Evolutionary conservation across 2,113 vertebrate genomes (phyloP).

Genomic region (Rhodinocichla rosea): DNA sequence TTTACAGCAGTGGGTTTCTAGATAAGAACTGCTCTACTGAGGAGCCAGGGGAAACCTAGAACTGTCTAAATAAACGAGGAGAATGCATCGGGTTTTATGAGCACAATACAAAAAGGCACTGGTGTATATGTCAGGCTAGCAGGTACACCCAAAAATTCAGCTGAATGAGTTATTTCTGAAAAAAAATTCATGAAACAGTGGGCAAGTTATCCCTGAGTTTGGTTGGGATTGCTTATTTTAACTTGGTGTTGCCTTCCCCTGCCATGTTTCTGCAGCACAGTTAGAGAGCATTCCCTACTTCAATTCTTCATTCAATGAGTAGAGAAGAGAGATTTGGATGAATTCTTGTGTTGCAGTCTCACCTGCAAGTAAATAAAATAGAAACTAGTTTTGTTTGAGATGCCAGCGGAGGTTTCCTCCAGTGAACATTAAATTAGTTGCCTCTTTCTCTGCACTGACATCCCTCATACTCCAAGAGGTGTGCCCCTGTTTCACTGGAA

Average conservation of each 20-base stretch:
- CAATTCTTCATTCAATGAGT: accelerated
- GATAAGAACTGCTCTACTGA: not conserved
- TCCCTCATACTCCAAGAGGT: not conserved
- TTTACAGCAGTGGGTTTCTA: not conserved
- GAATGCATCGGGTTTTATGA: not conserved
- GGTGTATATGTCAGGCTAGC: accelerated
- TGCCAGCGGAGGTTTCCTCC: not conserved
- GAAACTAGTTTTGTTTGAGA: not conserved
- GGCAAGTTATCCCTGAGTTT: not conserved
- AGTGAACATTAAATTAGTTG: not conserved
- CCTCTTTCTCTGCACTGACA: not conserved
- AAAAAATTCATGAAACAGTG: not conserved
- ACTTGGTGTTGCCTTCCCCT: not conserved
- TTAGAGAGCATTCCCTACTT: not conserved
- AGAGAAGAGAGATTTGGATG: not conserved
- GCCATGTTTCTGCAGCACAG: not conserved
- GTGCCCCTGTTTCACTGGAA: not conserved
- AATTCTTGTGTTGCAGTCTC: not conserved
- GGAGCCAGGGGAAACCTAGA: not conserved
- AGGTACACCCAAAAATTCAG: not conserved
- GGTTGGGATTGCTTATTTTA: not conserved
- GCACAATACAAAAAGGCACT: not conserved
- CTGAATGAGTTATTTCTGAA: not conserved
- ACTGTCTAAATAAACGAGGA: not conserved
- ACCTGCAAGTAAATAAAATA: not conserved